Evolutionary conservation across 2,888 invertebrate genomes (phyloP).

Genomic region (Volucella zonaria): DNA sequence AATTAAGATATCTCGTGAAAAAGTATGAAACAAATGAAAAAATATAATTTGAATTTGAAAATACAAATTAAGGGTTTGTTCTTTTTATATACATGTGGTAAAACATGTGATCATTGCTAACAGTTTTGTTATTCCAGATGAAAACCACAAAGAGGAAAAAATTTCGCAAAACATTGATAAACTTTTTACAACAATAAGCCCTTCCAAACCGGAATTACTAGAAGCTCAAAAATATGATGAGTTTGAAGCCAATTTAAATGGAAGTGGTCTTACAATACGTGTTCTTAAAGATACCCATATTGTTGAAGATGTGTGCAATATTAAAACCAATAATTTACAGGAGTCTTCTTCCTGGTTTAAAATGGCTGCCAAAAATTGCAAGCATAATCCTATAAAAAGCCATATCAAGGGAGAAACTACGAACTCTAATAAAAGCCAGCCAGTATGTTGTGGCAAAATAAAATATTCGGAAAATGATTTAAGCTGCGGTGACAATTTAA

Average conservation of each 20-base stretch:
- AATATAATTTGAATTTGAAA: conserved; percentile 58
- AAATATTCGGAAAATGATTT: conserved; percentile 81
- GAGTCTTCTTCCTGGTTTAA: conserved; percentile 84
- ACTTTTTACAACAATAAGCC: conserved; percentile 77
- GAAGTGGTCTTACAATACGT: conserved; percentile 80
- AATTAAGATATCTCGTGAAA: conserved; percentile 79
- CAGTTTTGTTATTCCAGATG: conserved; percentile 20
- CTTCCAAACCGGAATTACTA: conserved; percentile 76
- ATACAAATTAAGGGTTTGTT: conserved; percentile 76
- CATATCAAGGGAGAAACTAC: not conserved
- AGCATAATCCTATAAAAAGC: too few species aligned
- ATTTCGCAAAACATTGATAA: conserved; percentile 70
- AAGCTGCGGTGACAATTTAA: conserved; percentile 76
- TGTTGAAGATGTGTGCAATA: conserved; percentile 79
- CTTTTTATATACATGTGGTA: conserved; percentile 31
- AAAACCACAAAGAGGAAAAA: conserved; percentile 69
- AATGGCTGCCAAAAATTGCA: too few species aligned
- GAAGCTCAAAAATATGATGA: conserved; percentile 81
- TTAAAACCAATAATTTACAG: conserved; percentile 80
- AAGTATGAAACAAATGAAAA: conserved; percentile 77
- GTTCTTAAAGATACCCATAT: conserved; percentile 80
- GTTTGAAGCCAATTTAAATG: conserved; percentile 81
- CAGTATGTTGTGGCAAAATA: conserved; percentile 79
- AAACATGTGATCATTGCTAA: conserved; percentile 29
- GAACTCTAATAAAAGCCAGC: conserved; percentile 61